These are phyloP conservation scores for Encarsia formosa DNA, from an alignment of 2,888 invertebrate species.

Conservation along the genomic window DNA sequence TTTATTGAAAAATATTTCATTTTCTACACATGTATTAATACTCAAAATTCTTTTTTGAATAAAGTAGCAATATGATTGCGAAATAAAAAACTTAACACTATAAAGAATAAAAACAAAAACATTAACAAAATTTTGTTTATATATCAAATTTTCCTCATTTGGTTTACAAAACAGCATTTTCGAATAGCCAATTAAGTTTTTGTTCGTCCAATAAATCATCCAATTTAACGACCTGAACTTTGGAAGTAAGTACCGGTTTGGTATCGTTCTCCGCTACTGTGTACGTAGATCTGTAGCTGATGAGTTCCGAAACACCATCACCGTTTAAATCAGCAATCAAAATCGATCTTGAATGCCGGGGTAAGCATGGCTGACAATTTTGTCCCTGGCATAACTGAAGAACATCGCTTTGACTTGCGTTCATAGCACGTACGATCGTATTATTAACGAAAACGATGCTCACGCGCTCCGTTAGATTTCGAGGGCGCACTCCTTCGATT, in stretches of 20 bases:
- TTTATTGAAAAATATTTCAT: too few species aligned
- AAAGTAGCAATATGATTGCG: too few species aligned
- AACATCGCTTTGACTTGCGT: slow-evolving; percentile 75
- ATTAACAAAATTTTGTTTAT: too few species aligned
- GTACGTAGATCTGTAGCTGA: slow-evolving; percentile 59
- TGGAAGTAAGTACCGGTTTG: slow-evolving; percentile 36
- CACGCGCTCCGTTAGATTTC: slow-evolving; percentile 64
- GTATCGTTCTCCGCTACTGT: slow-evolving; percentile 25
- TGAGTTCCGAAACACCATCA: slow-evolving; percentile 72
- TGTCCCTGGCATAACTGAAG: slow-evolving; percentile 64
- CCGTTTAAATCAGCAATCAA: slow-evolving; percentile 66
- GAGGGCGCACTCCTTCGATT: slow-evolving; percentile 27
- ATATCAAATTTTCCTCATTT: too few species aligned
- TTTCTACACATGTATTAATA: too few species aligned
- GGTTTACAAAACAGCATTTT: too few species aligned
- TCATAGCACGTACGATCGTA: slow-evolving; percentile 68
- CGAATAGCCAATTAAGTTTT: background rate
- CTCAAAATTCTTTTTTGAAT: too few species aligned
- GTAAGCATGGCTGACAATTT: slow-evolving; percentile 70
- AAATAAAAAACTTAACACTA: too few species aligned
- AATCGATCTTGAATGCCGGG: slow-evolving; percentile 68
- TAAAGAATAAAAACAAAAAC: too few species aligned
- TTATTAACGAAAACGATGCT: slow-evolving; percentile 76
- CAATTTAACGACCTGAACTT: slow-evolving; percentile 44
- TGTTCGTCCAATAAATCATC: slow-evolving; percentile 33